Evolutionary conservation across 2,797 vertebrate genomes (phyloP), one percentile per base, ranked within the genome.

Genomic region (Clarias pachynema): DNA sequence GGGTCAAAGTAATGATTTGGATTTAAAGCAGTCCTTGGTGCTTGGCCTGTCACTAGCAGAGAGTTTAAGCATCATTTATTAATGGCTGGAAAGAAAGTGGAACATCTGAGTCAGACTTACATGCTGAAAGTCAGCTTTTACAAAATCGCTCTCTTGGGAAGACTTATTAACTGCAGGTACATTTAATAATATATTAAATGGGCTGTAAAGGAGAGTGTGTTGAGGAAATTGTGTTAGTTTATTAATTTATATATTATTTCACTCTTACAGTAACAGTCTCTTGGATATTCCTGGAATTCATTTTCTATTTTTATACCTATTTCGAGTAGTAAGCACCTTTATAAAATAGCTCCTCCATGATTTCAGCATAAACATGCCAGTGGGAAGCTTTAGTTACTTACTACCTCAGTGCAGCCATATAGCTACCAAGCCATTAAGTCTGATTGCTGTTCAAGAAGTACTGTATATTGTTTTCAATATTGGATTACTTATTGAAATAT

Each of bases 21-120:
- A 26, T 68, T 86, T 81, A 78, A 69, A 59, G 70, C 80, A 81
- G 60, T 66, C 63, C 37, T 62, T 63, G 74, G 70, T 69, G 44
- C 86, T 68, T 81, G 77, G 40, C 78, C 53, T 53, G 22, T 26
- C 26, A 14, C 57, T 68, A 69, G 75, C 59, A 87, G 77, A 78
- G 68, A 66, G 40, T 29, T 56, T 20, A 63, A 88, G 87, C 89
- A 78, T 86, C 86, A 31, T 81, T 86, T 37, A 72, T 88, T 89
- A 88, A 90, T 84, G 74, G 81, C 89, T 89, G 87, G 84, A 63
- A 24, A 59, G 68, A 79, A 80, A 86, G 44, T 77, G 70, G 56
- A 82, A 86, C 79, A 86, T 82, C n/a, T 73, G 79, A 80, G 84
- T 86, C 70, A 81, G 79, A 24, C 37, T 57, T 80, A 40, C 62